A percentile compares a stretch with the other conserved stretches of the same genome.
Evolutionary conservation across 1,140 invertebrate genomes (phyloP).

Genomic region (Drosophila navojoa): DNA sequence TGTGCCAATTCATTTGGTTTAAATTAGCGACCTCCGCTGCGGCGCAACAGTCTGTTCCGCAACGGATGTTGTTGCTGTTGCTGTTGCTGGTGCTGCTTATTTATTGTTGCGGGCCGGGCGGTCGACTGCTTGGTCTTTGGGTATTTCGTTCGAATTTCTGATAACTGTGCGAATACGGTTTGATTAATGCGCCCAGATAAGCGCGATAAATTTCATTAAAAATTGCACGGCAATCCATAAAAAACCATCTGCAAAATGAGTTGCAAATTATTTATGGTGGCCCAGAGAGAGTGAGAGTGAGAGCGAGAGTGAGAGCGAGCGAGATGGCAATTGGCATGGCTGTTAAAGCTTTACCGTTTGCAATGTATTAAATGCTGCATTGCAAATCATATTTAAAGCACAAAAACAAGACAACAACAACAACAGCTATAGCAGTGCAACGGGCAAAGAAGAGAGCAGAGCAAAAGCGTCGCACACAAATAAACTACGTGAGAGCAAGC

Average conservation of each 20-base stretch:
- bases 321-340: not conserved
- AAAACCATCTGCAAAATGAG: conserved; percentile 80
- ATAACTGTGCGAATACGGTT: conserved; percentile 59
- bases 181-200: conserved; percentile 79
- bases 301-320: too few relatives aligned
- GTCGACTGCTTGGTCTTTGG: conserved; percentile 11
- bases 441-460: not conserved
- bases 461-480: conserved; percentile 24
- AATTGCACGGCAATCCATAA: conserved; percentile 82
- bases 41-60: conserved; percentile 68
- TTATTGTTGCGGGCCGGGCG: conserved; percentile 49
- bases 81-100: conserved; percentile 41
- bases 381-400: conserved; percentile 76
- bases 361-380: conserved; percentile 55
- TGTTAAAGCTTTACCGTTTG: conserved; percentile 22
- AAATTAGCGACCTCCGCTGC: conserved; percentile 79
- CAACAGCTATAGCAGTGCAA: conserved; percentile 25
- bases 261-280: conserved; percentile 78
- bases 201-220: conserved; percentile 83
- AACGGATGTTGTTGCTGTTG: conserved; percentile 25
- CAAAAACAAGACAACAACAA: conserved; percentile 46
- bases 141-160: conserved; percentile 8
- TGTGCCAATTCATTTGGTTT: conserved; percentile 84
- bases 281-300: conserved; percentile 20
- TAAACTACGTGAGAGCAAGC: conserved; percentile 29